Evolutionary conservation across 2,888 invertebrate genomes (phyloP).

Genomic region (Gnatocerus cornutus): DNA sequence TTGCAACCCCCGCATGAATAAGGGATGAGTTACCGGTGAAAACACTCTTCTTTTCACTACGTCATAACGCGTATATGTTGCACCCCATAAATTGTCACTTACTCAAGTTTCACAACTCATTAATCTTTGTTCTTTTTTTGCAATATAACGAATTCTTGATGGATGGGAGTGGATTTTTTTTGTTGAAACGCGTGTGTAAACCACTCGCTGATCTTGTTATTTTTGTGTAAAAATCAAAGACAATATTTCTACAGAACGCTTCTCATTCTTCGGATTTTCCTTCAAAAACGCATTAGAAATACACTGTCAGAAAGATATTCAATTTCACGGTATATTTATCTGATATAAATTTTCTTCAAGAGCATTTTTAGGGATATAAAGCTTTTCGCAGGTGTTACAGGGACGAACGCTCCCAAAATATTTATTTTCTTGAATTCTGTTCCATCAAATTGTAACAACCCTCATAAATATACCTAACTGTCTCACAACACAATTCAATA

Average conservation of each 20-base stretch:
- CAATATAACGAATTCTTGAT: slow-evolving; percentile 34
- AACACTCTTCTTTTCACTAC: slow-evolving; percentile 50
- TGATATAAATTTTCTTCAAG: slow-evolving; percentile 59
- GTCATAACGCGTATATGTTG: slow-evolving; percentile 54
- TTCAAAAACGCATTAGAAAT: slow-evolving; percentile 56
- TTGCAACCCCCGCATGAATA: slow-evolving; percentile 55
- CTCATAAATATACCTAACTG: slow-evolving; percentile 10
- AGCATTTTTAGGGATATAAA: slow-evolving; percentile 58
- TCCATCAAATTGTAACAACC: slow-evolving; percentile 25
- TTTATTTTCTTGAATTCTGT: slow-evolving; percentile 43
- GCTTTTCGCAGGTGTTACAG: slow-evolving; percentile 59
- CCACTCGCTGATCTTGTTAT: slow-evolving; percentile 37
- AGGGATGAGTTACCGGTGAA: slow-evolving; percentile 54
- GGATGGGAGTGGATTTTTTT: slow-evolving; percentile 23
- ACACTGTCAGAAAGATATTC: slow-evolving; percentile 60
- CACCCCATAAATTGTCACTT: slow-evolving; percentile 51
- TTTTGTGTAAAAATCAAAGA: slow-evolving; percentile 45
- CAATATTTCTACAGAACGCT: slow-evolving; percentile 48
- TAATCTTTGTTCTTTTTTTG: slow-evolving; percentile 45
- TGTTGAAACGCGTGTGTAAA: slow-evolving; percentile 17
- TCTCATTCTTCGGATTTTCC: slow-evolving; percentile 51
- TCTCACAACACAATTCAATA: not conserved
- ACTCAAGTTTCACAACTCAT: slow-evolving; percentile 49
- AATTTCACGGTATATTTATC: slow-evolving; percentile 62
- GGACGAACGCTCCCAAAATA: slow-evolving; percentile 55